Conservation (phyloP, 1,140 invertebrate species). For the Latrodectus geometricus region DNA sequence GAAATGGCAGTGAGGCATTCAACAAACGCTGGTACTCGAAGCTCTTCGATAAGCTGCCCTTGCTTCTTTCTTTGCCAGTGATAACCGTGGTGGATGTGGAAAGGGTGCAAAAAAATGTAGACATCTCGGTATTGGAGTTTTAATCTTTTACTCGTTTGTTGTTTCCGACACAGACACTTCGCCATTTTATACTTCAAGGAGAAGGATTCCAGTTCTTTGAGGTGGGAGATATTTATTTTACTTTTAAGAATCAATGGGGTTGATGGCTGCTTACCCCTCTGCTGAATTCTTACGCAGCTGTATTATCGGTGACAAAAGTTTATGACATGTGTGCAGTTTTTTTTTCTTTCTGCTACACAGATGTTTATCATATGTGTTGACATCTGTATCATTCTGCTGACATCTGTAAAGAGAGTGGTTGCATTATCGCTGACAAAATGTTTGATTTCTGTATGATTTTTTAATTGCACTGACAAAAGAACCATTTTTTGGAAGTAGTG, state of each 20-base stretch:
- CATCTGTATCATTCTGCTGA: too few relatives aligned
- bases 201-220: background rate
- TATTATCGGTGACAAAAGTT: background rate
- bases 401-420: too few relatives aligned
- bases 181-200: background rate
- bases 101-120: background rate
- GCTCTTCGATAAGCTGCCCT: conserved; percentile 32
- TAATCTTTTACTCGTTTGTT: conserved; percentile 26
- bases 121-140: conserved; percentile 35
- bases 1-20: background rate
- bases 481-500: too few relatives aligned
- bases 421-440: too few relatives aligned
- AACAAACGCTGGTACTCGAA: background rate
- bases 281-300: background rate
- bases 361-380: too few relatives aligned
- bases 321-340: background rate
- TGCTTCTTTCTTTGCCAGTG: background rate
- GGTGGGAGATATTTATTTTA: too few relatives aligned
- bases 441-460: too few relatives aligned
- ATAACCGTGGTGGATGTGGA: conserved; percentile 26
- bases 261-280: too few relatives aligned
- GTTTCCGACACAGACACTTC: background rate
- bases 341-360: too few relatives aligned
- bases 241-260: too few relatives aligned
- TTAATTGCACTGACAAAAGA: too few relatives aligned